These are phyloP conservation scores for Pemphredon lugubris DNA, from an alignment of 2,888 invertebrate species.

Conservation along the genomic window DNA sequence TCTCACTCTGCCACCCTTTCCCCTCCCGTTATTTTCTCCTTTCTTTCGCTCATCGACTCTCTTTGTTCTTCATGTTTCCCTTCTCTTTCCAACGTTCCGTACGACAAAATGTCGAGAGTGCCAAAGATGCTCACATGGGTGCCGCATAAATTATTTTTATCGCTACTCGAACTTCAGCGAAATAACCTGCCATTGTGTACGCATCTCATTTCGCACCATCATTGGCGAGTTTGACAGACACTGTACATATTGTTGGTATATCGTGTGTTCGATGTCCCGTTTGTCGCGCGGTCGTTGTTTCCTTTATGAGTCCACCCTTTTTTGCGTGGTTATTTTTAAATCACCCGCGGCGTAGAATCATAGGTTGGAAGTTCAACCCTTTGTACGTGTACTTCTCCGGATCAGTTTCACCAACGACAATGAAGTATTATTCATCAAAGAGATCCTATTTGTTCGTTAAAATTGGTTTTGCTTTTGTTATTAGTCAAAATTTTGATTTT, in stretches of 20 bases:
- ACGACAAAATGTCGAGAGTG: conserved; percentile 52
- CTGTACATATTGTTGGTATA: conserved; percentile 13
- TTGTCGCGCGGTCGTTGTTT: conserved; percentile 38
- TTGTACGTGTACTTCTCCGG: no score
- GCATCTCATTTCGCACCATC: conserved; percentile 17
- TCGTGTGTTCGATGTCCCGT: not conserved
- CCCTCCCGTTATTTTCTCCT: conserved; percentile 48
- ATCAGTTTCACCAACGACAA: no score
- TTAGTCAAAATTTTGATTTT: no score
- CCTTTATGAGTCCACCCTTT: conserved; percentile 54
- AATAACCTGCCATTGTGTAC: conserved; percentile 30
- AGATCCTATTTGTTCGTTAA: no score
- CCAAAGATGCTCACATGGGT: conserved; percentile 60
- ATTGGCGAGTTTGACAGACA: not conserved
- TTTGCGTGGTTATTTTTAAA: conserved; percentile 71
- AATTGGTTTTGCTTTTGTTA: no score
- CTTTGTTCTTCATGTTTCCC: conserved; percentile 16
- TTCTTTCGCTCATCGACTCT: conserved; percentile 21
- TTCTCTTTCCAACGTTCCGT: conserved; percentile 22
- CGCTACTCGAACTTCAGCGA: conserved; percentile 46
- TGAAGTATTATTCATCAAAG: no score
- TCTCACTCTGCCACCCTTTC: conserved; percentile 1
- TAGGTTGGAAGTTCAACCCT: conserved; percentile 1
- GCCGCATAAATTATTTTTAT: conserved; percentile 70
- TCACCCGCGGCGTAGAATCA: conserved; percentile 64